phyloP scores from a whole-genome alignment of 2,888 invertebrate species.

The Ceramica pisi region DNA sequence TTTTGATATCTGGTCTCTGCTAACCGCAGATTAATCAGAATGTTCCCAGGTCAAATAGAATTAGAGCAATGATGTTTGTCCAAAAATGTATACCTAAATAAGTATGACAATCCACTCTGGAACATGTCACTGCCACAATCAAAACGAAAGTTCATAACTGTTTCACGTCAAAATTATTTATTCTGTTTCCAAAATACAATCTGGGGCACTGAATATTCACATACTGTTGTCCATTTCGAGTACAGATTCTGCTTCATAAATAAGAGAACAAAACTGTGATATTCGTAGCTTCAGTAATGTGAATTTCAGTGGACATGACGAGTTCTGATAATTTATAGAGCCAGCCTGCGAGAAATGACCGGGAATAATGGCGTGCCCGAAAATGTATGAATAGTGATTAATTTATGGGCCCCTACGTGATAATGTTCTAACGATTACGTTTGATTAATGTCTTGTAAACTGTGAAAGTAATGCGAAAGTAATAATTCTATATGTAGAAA shows the following conservation, averaged over 20 bases:
- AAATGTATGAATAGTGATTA: conserved; percentile 60
- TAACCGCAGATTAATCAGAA: no score
- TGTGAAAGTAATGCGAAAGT: conserved; percentile 16
- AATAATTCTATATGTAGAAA: background rate
- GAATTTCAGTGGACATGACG: conserved; percentile 50
- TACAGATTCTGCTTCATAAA: conserved; percentile 33
- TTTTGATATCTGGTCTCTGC: no score
- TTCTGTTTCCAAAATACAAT: conserved; percentile 22
- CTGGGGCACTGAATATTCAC: conserved; percentile 22
- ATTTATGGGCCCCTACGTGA: conserved; percentile 43
- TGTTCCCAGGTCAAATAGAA: no score
- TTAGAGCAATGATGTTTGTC: no score
- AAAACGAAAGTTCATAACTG: conserved; percentile 8
- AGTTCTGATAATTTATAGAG: conserved; percentile 56
- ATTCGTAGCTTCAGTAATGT: conserved; percentile 39
- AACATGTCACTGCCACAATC: background rate
- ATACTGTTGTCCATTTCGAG: conserved; percentile 16
- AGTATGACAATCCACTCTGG: background rate
- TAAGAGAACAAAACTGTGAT: conserved; percentile 34
- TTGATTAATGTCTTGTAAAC: conserved; percentile 41
- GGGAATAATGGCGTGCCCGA: conserved; percentile 44
- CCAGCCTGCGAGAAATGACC: conserved; percentile 40
- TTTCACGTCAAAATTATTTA: conserved; percentile 19
- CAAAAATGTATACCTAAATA: no score
- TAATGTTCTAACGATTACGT: conserved; percentile 42